Conservation (phyloP, 2,113 vertebrate genomes). For the Ciconia maguari region DNA sequence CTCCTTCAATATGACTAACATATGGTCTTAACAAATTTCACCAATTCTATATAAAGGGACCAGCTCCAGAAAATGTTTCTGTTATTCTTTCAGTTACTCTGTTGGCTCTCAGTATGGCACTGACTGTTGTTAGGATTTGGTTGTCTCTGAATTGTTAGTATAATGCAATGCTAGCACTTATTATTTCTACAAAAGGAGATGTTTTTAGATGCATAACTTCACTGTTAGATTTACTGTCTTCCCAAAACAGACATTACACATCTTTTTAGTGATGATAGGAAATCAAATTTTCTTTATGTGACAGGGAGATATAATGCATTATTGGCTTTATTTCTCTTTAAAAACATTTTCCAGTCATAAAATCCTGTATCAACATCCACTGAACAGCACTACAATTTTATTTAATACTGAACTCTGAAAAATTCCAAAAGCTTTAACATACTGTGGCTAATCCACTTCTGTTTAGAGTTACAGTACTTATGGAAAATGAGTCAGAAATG, state of each 20-base stretch:
- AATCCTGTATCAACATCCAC: neutral
- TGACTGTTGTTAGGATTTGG: conserved; percentile 2
- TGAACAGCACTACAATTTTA: neutral
- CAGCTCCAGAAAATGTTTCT: conserved; percentile 66
- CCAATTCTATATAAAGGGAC: conserved; percentile 40
- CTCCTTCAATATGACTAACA: conserved; percentile 67
- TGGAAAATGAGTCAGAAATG: conserved; percentile 41
- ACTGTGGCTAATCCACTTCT: conserved; percentile 10
- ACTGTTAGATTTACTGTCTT: neutral
- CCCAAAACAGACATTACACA: neutral
- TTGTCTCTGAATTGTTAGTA: conserved; percentile 25
- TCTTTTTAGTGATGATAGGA: neutral
- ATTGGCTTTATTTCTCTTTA: neutral
- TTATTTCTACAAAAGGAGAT: conserved; percentile 36
- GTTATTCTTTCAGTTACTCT: conserved; percentile 47
- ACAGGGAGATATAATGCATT: neutral
- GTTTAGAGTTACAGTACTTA: neutral
- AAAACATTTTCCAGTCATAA: neutral
- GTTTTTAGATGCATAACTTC: neutral
- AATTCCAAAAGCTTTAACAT: neutral
- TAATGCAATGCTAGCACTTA: conserved; percentile 15
- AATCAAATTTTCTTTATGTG: neutral
- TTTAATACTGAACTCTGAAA: neutral
- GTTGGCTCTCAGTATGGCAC: conserved; percentile 12
- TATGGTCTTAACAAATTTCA: conserved; percentile 73